A percentile compares a stretch with the other conserved stretches of the same genome.
Evolutionary conservation across 2,888 invertebrate genomes (phyloP).

Genomic region (Nematopogon swammerdamellus): DNA sequence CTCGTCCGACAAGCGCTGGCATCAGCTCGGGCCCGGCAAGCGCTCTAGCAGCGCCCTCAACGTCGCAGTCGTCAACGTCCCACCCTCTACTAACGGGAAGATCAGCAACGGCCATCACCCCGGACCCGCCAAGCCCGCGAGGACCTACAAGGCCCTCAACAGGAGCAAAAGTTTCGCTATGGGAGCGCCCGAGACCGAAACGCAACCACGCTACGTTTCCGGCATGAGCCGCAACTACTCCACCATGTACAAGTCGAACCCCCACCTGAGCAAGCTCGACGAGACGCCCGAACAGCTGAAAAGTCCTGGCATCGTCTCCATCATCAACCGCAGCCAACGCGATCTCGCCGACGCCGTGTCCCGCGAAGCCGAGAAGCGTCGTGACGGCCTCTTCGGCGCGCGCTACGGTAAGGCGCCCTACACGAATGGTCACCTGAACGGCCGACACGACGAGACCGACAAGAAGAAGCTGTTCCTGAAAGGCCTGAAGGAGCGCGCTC

Average conservation of each 20-base stretch:
- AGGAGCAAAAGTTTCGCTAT: conserved; percentile 86
- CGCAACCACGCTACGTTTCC: conserved; percentile 44
- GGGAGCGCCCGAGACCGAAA: conserved; percentile 59
- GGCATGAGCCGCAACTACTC: conserved; percentile 48
- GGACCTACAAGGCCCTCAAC: conserved; percentile 73
- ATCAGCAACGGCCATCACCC: conserved; percentile 42
- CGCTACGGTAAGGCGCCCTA: conserved; percentile 56
- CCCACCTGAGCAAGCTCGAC: conserved; percentile 68
- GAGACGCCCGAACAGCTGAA: conserved; percentile 72
- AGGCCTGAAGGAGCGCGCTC: conserved; percentile 66
- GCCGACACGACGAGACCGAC: conserved; percentile 48
- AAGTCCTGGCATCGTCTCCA: conserved; percentile 83
- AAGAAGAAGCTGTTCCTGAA: conserved; percentile 68
- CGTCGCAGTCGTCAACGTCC: conserved; percentile 50
- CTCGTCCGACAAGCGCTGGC: conserved; percentile 44
- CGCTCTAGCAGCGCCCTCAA: conserved; percentile 63
- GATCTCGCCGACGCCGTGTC: conserved; percentile 67
- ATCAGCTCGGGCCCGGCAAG: conserved; percentile 50
- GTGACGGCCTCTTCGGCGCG: conserved; percentile 52
- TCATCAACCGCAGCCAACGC: conserved; percentile 79
- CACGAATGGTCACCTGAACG: conserved; percentile 46
- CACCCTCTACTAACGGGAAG: conserved; percentile 31
- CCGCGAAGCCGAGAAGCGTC: conserved; percentile 47
- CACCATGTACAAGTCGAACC: conserved; percentile 73
- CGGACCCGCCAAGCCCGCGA: conserved; percentile 74